phyloP scores from a whole-genome alignment of 2,113 vertebrate genomes.

The Lepidothrix coronata region DNA sequence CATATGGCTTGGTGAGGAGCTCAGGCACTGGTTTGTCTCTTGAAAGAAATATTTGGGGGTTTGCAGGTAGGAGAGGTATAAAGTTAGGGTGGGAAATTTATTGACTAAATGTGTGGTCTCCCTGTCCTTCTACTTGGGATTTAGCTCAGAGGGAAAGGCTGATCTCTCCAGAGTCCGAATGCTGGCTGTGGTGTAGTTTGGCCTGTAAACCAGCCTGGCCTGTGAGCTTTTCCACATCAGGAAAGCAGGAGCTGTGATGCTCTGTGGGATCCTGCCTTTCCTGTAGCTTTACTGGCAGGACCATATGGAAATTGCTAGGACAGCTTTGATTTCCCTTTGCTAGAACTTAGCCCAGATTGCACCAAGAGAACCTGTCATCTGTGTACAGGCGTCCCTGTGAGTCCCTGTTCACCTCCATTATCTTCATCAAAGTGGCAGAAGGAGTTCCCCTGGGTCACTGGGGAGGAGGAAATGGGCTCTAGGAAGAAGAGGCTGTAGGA shows the following conservation, averaged over 20 bases:
- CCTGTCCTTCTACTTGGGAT: background rate
- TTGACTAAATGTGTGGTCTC: background rate
- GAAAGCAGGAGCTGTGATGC: background rate
- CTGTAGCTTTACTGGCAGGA: background rate
- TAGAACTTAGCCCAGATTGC: background rate
- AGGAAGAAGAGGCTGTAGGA: background rate
- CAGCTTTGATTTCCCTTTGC: background rate
- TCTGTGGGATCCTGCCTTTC: background rate
- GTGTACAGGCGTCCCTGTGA: background rate
- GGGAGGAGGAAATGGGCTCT: background rate
- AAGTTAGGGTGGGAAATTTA: background rate
- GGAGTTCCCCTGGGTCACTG: background rate
- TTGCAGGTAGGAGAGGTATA: background rate
- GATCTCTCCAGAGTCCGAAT: background rate
- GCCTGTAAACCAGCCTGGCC: background rate
- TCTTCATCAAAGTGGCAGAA: background rate
- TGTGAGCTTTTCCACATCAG: background rate
- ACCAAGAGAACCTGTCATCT: background rate
- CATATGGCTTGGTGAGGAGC: slow-evolving; percentile 86
- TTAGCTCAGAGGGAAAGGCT: background rate
- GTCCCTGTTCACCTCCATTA: background rate
- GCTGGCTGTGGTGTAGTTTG: background rate
- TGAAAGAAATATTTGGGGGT: background rate
- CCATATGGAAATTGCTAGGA: rapidly evolving
- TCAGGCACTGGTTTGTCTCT: background rate